Conservation (phyloP, 2,888 invertebrate genomes). For the Subacronicta megacephala region DNA sequence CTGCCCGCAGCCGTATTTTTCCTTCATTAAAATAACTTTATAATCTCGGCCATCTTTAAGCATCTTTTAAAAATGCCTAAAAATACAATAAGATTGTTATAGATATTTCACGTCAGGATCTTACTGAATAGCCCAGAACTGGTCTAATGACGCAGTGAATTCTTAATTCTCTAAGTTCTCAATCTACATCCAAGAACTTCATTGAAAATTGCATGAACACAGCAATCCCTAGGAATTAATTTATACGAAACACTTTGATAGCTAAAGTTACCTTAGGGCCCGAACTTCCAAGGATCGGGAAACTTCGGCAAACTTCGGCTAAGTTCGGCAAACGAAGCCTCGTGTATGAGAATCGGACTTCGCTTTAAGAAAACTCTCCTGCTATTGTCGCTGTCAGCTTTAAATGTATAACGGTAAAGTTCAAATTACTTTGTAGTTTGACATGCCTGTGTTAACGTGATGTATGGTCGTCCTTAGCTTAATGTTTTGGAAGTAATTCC, state of each 20-base stretch:
- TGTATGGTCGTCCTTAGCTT: conserved; percentile 9
- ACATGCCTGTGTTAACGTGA: conserved; percentile 5
- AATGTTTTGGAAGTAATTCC: conserved; percentile 22
- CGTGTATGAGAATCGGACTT: conserved; percentile 26
- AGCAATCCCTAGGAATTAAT: conserved; percentile 35
- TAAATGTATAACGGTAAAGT: background rate
- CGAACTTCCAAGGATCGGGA: conserved; percentile 25
- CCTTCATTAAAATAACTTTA: too few species aligned
- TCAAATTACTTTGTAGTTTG: conserved; percentile 10
- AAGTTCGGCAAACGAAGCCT: conserved; percentile 24
- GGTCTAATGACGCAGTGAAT: too few species aligned
- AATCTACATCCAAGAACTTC: background rate
- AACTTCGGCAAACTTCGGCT: conserved; percentile 33
- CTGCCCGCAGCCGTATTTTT: too few species aligned
- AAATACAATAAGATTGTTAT: too few species aligned
- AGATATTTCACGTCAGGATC: too few species aligned
- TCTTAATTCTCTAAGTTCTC: too few species aligned
- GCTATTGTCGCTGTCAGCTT: conserved; percentile 5
- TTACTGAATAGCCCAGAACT: too few species aligned
- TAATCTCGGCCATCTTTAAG: too few species aligned
- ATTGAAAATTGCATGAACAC: conserved; percentile 10
- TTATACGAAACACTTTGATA: conserved; percentile 35
- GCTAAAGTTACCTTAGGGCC: conserved; percentile 23
- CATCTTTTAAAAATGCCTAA: too few species aligned
- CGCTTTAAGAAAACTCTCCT: conserved; percentile 10